Conservation (phyloP, 2,113 vertebrate genomes). For the Kobus ellipsiprymnus region DNA sequence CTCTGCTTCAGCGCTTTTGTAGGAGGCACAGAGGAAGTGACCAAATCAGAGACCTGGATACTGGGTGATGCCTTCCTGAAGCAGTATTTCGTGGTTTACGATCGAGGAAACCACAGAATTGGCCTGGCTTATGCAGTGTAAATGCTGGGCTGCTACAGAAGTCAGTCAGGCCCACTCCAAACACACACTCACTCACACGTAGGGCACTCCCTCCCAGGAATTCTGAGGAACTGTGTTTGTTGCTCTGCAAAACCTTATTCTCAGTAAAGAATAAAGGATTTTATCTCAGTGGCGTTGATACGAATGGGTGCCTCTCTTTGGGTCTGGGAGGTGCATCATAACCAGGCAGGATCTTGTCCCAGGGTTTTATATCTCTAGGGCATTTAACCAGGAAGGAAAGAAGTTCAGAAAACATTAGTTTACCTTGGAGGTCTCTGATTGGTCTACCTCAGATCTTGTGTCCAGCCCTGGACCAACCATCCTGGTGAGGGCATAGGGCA, state of each 20-base stretch:
- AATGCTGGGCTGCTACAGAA: not conserved
- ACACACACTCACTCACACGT: not conserved
- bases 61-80: conserved; percentile 45
- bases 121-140: not conserved
- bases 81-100: not conserved
- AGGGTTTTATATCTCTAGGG: not conserved
- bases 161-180: not conserved
- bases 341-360: not conserved
- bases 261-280: not conserved
- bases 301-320: not conserved
- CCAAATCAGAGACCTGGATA: not conserved
- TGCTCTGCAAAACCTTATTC: not conserved
- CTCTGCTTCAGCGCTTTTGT: not conserved
- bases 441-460: not conserved
- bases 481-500: not conserved
- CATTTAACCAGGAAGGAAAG: not conserved
- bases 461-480: not conserved
- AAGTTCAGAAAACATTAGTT: not conserved
- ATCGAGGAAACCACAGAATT: not conserved
- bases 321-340: fast-evolving
- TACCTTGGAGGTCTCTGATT: not conserved
- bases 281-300: not conserved
- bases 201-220: fast-evolving
- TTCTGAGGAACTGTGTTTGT: not conserved
- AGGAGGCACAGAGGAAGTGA: fast-evolving